Evolutionary conservation across 2,888 invertebrate genomes (phyloP), one percentile per base, ranked within the genome.

Genomic region (Hydroisotoma schaefferi): DNA sequence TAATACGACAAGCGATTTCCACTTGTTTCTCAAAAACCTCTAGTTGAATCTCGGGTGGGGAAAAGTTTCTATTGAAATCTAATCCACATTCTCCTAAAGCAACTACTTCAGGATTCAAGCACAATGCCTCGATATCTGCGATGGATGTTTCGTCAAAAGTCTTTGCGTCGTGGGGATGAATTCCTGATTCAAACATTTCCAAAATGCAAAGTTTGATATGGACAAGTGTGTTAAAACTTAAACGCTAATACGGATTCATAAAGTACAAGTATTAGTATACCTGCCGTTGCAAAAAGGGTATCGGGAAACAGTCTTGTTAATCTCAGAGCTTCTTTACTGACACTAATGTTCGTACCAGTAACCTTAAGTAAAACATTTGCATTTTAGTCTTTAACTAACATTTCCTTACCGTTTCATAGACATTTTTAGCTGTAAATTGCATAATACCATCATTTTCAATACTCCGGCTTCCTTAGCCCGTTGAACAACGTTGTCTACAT

Each of bases 101-200:
- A 28, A 94, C 94, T 77, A 94, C 94, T 79, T 94, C 92, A 2
- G 86, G 85, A 74, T 90, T 90, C 54, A 81, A 81, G 20, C 90
- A 88, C 69, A 90, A 84, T 67, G 83, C 83, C 74, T 83, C 82
- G 59, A 93, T 79, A 75, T 90, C 89, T 25, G 74, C 74, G 2
- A 78, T 70, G 3, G 80, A 79, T 6, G 79, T 79, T 4, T 80
- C 79, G 43, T 84, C 81, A 92, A 93, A 94, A 2, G 90, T 88
- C 78, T 92, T 93, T 0, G 93, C 92, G 80, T 94, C 94, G 78
- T 93, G 93, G 1, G 94, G 93, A 79, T 94, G 93, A 73, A 94
- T 87, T 74, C 90, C 90, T 87, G 71, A 18, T 74, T 59, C 29
- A 51, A 23, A 40, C 15, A 8, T 18, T 40, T 40, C 8, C n/a